Percentiles rank a stretch among this genome's conserved stretches.
phyloP scores from a whole-genome alignment of 2,797 vertebrate genomes.

The Lacerta bilineata region DNA sequence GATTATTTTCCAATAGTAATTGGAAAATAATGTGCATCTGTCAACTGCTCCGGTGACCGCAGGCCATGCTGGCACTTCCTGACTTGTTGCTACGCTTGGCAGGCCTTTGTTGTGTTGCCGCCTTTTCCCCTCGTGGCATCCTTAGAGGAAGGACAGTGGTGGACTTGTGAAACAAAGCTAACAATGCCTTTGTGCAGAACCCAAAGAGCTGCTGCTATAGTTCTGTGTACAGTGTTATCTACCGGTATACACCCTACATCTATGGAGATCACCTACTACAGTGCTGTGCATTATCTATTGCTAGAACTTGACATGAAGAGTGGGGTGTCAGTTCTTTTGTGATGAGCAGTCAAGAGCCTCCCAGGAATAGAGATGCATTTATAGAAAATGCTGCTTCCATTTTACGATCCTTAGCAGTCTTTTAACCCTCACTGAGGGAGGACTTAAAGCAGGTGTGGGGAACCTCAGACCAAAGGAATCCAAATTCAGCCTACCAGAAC shows the following conservation, averaged over 20 bases:
- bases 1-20: conserved; percentile 75
- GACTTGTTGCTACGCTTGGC: conserved; percentile 72
- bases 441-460: neutral
- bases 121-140: conserved; percentile 70
- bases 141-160: conserved; percentile 57
- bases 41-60: conserved; percentile 70
- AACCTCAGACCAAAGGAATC: no score
- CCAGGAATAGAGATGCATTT: neutral
- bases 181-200: conserved; percentile 49
- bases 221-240: no score
- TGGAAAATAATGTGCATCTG: conserved; percentile 72
- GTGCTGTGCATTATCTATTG: accelerated
- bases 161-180: conserved; percentile 37
- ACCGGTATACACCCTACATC: neutral
- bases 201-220: neutral
- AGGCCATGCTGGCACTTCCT: conserved; percentile 71
- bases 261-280: conserved; percentile 28
- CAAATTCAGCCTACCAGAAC: no score
- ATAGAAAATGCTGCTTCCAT: neutral
- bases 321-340: neutral
- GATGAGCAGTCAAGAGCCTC: neutral
- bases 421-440: neutral
- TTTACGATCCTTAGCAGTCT: neutral
- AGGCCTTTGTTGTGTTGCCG: conserved; percentile 67
- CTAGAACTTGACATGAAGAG: accelerated